Evolutionary conservation across 2,797 vertebrate genomes (phyloP).

Genomic region (Poecilia gillii): DNA sequence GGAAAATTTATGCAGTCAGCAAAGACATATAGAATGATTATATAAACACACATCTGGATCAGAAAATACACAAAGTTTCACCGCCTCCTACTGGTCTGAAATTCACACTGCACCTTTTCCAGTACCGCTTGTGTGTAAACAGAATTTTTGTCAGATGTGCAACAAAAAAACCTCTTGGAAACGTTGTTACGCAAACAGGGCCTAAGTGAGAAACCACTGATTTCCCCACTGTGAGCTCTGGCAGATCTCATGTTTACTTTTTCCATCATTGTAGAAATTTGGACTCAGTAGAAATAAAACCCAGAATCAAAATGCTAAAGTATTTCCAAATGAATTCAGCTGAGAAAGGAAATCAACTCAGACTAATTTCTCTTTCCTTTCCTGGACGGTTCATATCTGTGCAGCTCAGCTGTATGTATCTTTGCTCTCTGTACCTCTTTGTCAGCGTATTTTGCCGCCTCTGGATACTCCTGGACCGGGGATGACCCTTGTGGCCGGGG

Average conservation of each 20-base stretch:
- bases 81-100: neutral
- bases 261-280: neutral
- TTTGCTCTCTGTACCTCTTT: constrained; percentile 78
- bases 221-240: neutral
- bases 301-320: neutral
- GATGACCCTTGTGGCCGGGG: constrained; percentile 97
- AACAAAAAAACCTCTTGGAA: neutral
- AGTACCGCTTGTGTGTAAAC: neutral
- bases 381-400: neutral
- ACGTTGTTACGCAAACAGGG: too few species aligned
- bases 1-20: neutral
- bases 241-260: neutral
- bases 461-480: constrained; percentile 90
- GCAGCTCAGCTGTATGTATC: neutral
- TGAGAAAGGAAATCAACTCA: neutral
- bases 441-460: constrained; percentile 78
- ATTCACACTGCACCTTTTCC: neutral
- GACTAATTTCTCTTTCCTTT: neutral
- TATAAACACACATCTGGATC: too few species aligned
- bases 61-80: too few species aligned
- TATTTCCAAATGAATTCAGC: neutral
- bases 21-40: neutral
- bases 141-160: neutral
- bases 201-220: neutral
- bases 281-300: neutral